A percentile compares a stretch with the other conserved stretches of the same genome.
phyloP scores from a whole-genome alignment of 2,888 invertebrate species.

The Kryphioiulus occultus region DNA sequence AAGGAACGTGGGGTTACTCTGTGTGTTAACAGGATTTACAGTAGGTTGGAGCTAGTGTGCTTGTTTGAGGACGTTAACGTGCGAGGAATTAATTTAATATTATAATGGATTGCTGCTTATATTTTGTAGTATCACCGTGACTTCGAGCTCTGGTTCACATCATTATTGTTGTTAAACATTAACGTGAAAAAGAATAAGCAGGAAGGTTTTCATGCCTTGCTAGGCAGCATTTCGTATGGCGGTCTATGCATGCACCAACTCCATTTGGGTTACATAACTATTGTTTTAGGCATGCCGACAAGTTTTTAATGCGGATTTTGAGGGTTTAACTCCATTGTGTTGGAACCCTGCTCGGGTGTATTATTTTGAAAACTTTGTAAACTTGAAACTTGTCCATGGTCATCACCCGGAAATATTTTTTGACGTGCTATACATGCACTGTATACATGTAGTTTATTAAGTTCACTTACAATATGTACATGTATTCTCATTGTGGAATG shows the following conservation, averaged over 20 bases:
- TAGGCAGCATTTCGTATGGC: not conserved
- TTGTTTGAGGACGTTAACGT: conserved; percentile 1
- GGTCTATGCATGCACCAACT: not conserved
- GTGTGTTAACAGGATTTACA: not conserved
- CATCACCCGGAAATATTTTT: not conserved
- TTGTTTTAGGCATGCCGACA: not conserved
- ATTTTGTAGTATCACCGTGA: not conserved
- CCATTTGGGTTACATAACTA: not conserved
- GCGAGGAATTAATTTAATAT: conserved; percentile 9
- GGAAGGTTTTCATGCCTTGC: conserved; percentile 17
- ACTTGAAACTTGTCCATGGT: not conserved
- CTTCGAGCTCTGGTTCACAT: conserved; percentile 25
- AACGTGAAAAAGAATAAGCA: conserved; percentile 7
- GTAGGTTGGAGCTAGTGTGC: not conserved
- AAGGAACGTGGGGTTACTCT: not conserved
- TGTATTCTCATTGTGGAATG: no score
- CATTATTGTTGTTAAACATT: conserved; percentile 18
- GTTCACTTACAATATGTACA: no score
- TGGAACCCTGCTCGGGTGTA: not conserved
- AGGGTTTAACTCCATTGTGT: not conserved
- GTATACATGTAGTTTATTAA: no score
- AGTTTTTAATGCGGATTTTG: not conserved
- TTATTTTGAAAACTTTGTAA: not conserved
- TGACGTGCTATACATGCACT: no score
- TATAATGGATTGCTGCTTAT: not conserved